Evolutionary conservation across 1,140 invertebrate species (phyloP), one percentile per base, ranked within the genome.

Genomic region (Drosophila kepulauana): DNA sequence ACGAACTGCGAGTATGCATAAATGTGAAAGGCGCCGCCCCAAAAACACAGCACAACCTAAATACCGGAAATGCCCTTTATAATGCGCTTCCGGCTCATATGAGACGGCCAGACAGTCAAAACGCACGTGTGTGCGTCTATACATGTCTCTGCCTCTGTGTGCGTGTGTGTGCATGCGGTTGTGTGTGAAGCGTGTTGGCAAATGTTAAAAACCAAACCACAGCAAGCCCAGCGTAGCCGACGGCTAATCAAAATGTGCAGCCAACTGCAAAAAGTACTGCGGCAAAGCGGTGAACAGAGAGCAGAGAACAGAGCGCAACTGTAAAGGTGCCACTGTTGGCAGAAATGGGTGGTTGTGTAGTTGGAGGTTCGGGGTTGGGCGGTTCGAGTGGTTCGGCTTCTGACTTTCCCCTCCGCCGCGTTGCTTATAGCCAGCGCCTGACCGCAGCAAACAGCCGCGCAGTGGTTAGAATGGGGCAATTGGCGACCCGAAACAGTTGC

Each of bases 11-110:
- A 16, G 41, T 43, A 13, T 13, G 13, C 41, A 85, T 81, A 81
- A 81, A 85, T 74, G 67, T 11, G 15, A 52, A 58, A 52, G 10
- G 33, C 8, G 20, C n/a, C 56, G 8, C n/a, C 0, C 56, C 54
- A 38, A 35, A 59, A 45, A 48, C 11, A 63, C 52, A 58, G 61
- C 58, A 70, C 52, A 71, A 84, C 68, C 80, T 82, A 87, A 87
- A 87, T 87, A 87, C 84, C 84, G 84, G 84, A 87, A 87, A 88
- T 84, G 84, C 84, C 85, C 77, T 80, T 88, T 87, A 88, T 84
- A 87, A 80, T 84, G 70, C 85, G 84, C 84, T 88, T 88, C 84
- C 84, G 84, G 84, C 84, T 88, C 84, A 78, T 84, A 75, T 78
- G 76, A 63, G 73, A 48, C 15, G 43, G n/a, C 54, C 84, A 87